Evolutionary conservation across 2,888 invertebrate species (phyloP).

Genomic region (Branchipolynoe longqiensis): DNA sequence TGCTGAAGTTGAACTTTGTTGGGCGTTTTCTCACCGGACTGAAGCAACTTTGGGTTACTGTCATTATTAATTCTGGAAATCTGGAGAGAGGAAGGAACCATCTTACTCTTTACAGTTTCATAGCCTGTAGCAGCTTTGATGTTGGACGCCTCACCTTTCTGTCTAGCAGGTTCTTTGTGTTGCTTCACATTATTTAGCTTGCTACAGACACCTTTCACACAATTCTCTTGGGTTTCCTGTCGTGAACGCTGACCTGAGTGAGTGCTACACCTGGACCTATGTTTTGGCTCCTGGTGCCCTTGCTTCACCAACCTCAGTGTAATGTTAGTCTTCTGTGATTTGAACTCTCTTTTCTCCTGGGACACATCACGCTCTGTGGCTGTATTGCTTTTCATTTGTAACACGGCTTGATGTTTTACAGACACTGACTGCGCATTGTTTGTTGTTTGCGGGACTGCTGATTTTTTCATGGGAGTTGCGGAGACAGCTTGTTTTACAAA

Average conservation of each 20-base stretch:
- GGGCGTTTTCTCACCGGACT: neutral
- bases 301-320: neutral
- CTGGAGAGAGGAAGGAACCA: neutral
- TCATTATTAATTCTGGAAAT: neutral
- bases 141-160: neutral
- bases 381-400: neutral
- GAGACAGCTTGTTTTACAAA: too few relatives aligned
- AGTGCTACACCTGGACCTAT: too few relatives aligned
- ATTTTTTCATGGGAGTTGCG: too few relatives aligned
- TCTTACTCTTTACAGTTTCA: neutral
- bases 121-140: neutral
- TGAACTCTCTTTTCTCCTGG: neutral
- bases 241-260: neutral
- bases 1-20: neutral
- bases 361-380: neutral
- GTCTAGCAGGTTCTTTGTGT: neutral
- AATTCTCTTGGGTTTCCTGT: neutral
- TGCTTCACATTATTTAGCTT: neutral
- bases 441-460: too few relatives aligned
- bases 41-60: neutral
- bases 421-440: neutral
- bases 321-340: neutral
- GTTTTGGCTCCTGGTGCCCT: neutral
- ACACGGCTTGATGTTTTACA: neutral
- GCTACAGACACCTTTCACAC: neutral